These are phyloP conservation scores for Neopelma chrysocephalum DNA, from an alignment of 2,797 vertebrate species.

Conservation along the genomic window DNA sequence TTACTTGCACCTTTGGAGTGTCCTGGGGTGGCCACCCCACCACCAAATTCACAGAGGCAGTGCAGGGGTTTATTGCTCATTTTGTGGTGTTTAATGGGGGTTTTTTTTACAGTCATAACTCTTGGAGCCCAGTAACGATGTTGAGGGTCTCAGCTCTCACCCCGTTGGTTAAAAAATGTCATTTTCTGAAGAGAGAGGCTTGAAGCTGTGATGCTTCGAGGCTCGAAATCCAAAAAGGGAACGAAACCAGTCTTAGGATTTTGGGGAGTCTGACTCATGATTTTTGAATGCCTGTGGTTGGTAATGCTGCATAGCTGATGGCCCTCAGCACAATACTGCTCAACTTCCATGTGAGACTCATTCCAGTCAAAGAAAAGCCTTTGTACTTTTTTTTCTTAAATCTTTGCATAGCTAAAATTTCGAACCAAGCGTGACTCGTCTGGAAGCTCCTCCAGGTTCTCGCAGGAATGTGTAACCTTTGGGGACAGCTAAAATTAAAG, in stretches of 20 bases:
- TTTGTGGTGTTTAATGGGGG: neutral
- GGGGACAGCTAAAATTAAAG: neutral
- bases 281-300: conserved; percentile 58
- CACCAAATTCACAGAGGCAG: neutral
- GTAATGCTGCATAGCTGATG: conserved; percentile 34
- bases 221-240: conserved; percentile 22
- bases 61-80: neutral
- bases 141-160: neutral
- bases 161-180: neutral
- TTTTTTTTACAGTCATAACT: neutral
- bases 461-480: neutral
- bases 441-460: neutral
- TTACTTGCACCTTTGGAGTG: neutral
- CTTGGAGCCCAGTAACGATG: neutral
- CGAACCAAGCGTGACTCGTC: accelerated
- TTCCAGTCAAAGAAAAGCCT: conserved; percentile 7
- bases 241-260: conserved; percentile 25
- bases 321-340: conserved; percentile 39
- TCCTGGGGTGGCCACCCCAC: neutral
- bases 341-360: neutral
- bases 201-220: neutral
- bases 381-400: neutral
- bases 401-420: neutral
- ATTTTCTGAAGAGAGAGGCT: neutral
- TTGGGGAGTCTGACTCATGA: conserved; percentile 56